Evolutionary conservation across 2,113 vertebrate genomes (phyloP), one percentile per base, ranked within the genome.

Genomic region (Colossoma macropomum): DNA sequence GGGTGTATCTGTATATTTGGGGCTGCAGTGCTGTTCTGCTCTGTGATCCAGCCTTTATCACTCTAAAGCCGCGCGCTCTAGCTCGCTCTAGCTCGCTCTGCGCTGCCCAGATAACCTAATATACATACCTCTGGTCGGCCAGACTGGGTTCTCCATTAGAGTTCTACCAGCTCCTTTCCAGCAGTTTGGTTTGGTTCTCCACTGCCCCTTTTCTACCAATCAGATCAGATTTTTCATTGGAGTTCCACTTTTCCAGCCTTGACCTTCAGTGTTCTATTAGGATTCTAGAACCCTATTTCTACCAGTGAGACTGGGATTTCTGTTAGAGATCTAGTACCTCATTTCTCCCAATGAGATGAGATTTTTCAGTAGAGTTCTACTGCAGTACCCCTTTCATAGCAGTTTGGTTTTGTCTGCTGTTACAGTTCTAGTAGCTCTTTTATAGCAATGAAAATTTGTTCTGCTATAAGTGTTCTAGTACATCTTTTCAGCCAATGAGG

Each of bases 71-170:
- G 3, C 13, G 54, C 50, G 50, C 13, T 52, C 50, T 0, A 54
- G 52, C 52, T 54, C 50, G 50, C 13, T 52, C 50, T 0, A 54
- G 52, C 52, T 54, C 1, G 52, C 17, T 54, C 52, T 54, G 52
- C 1, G 16, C 50, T 17, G 50, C 17, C 50, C 50, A 52, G 50
- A 45, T 13, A 27, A 10, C 12, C 7, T 62, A 1, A 25, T n/a
- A 2, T 27, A 2, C 5, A 1, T 21, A 1, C 1, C 2, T n/a
- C 23, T 5, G n/a, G 12, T 10, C 19, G 12, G 3, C 0, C 1
- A 56, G 19, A 0, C 15, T 23, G 17, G 23, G 7, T 19, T 8
- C 21, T 23, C 54, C 21, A 15, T 5, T 56, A 23, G 54, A 56
- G 19, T 27, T 27, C 59, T 62, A 27, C 21, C 7, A 21, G 15